Evolutionary conservation across 2,797 vertebrate genomes (phyloP).

Genomic region (Enteromius radiatus): DNA sequence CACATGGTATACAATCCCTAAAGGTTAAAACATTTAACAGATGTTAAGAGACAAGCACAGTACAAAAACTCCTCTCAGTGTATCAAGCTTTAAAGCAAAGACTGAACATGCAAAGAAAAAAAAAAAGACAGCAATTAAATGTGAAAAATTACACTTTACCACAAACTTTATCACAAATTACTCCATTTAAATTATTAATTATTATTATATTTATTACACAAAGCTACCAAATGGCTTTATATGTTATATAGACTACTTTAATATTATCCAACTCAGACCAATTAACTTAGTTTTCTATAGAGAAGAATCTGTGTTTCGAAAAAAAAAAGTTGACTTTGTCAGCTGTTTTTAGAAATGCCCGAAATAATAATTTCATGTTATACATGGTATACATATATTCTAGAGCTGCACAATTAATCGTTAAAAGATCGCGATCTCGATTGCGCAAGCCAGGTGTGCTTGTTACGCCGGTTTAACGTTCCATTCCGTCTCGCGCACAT

Average conservation of each 20-base stretch:
- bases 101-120: too few species aligned
- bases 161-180: not conserved
- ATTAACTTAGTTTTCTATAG: not conserved
- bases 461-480: too few species aligned
- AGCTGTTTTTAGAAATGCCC: not conserved
- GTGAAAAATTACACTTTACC: not conserved
- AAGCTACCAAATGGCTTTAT: not conserved
- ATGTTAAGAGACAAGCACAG: not conserved
- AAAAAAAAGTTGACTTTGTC: not conserved
- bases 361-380: not conserved
- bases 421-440: too few species aligned
- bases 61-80: not conserved
- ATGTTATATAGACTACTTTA: not conserved
- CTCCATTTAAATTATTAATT: not conserved
- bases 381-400: too few species aligned
- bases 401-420: too few species aligned
- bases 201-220: not conserved
- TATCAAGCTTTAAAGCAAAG: not conserved
- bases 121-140: constrained; percentile 1
- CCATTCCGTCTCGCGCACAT: too few species aligned
- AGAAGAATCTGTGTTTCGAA: not conserved
- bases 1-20: not conserved
- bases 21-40: constrained; percentile 12
- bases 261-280: not conserved
- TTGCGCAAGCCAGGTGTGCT: too few species aligned